Percentiles rank a stretch among this genome's conserved stretches.
Conservation (phyloP, 2,888 invertebrate species). For the Melangyna quadrimaculata region DNA sequence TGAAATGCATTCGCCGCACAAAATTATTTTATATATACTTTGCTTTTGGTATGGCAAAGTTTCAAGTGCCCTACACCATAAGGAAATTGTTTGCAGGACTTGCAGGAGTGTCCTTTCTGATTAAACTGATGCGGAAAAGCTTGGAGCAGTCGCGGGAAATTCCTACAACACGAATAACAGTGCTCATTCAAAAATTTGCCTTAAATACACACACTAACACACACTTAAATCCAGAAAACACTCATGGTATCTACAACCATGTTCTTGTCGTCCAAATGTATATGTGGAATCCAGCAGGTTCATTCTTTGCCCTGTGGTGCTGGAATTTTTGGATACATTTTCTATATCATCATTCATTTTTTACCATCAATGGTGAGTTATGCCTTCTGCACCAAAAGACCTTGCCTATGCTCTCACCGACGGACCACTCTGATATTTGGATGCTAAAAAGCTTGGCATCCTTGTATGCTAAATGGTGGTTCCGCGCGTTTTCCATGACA, state of each 20-base stretch:
- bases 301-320: conserved; percentile 14
- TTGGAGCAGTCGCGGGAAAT: conserved; percentile 8
- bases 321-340: conserved; percentile 36
- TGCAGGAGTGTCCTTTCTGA: conserved; percentile 42
- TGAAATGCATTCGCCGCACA: neutral
- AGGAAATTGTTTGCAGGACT: conserved; percentile 38
- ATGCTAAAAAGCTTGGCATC: conserved; percentile 32
- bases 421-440: neutral
- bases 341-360: conserved; percentile 35
- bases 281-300: conserved; percentile 10
- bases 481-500: conserved; percentile 10
- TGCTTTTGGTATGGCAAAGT: conserved; percentile 2
- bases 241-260: neutral
- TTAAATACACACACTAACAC: neutral
- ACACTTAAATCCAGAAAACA: neutral
- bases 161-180: neutral
- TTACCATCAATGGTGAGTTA: neutral
- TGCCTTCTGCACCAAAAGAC: neutral
- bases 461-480: conserved; percentile 45
- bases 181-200: neutral
- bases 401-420: neutral
- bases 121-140: conserved; percentile 51
- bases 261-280: no score
- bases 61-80: conserved; percentile 31
- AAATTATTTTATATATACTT: conserved; percentile 23